Conservation (phyloP, 2,888 invertebrate genomes). For the Penaeus monodon region DNA sequence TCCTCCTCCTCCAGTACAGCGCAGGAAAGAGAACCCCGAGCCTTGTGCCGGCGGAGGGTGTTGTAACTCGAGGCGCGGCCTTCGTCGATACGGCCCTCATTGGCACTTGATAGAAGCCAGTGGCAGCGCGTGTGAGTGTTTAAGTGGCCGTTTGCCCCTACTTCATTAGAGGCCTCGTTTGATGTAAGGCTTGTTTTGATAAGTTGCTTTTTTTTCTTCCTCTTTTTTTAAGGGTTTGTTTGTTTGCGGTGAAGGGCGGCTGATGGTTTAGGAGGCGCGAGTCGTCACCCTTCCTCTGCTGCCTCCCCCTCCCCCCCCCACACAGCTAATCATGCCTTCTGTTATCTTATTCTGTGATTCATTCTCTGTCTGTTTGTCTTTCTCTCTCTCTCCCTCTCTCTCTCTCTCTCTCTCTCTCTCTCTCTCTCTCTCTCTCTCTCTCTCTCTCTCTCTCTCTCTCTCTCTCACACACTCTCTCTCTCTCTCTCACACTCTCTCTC, state of each 20-base stretch:
- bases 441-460: too few species aligned
- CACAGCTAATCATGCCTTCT: conserved; percentile 10
- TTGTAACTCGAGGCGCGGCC: conserved; percentile 43
- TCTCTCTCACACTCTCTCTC: background rate
- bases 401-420: too few species aligned
- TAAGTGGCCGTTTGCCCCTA: conserved; percentile 59
- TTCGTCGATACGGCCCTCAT: conserved; percentile 49
- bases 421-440: too few species aligned
- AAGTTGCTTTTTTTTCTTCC: conserved; percentile 14
- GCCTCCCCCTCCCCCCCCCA: background rate
- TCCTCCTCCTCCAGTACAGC: background rate
- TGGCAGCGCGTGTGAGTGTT: conserved; percentile 42
- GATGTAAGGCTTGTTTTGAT: conserved; percentile 48
- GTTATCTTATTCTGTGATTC: background rate
- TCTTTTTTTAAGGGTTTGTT: conserved; percentile 26
- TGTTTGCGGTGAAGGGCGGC: conserved; percentile 23
- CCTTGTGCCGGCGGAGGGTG: background rate
- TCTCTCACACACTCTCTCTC: too few species aligned
- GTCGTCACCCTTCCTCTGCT: background rate
- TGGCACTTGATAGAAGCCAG: conserved; percentile 57
- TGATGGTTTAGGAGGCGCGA: background rate
- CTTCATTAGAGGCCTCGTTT: conserved; percentile 56
- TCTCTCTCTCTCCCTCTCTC: background rate
- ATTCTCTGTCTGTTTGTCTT: background rate
- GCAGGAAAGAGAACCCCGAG: background rate